Evolutionary conservation across 2,113 vertebrate species (phyloP), one percentile per base, ranked within the genome.

Genomic region (Gnathonemus echidnorhynchus): DNA sequence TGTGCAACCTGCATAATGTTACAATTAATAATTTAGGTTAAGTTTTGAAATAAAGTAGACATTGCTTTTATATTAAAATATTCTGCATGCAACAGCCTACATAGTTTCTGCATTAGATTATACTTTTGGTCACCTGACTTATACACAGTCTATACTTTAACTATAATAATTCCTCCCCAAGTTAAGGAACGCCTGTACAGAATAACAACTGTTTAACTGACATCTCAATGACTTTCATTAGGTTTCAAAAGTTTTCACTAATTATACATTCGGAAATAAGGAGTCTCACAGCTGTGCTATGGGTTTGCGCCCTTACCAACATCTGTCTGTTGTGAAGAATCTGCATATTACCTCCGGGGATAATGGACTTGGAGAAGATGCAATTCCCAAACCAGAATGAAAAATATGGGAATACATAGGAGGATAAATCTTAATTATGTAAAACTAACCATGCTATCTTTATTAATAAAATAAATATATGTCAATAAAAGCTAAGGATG

Each of bases 211-310:
- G 35, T 42, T 80, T 80, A 42, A 80, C 19, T 80, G 74, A 80
- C 74, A 80, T 42, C 74, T 80, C 74, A 80, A 80, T 80, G 74
- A 5, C 74, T 80, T 80, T 42, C 74, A 80, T 80, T 80, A 80
- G 35, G 15, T 42, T 80, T 39, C 15, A 80, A 80, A 80, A 80
- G 74, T 80, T 80, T 39, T 39, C 74, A 42, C 35, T 39, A 80
- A 80, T 80, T 80, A 80, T 42, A 17, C 35, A 39, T 80, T 80
- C 74, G 35, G 31, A 80, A 39, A 80, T 42, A 80, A 80, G 35
- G 31, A 80, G 35, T 42, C 74, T 80, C 31, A 39, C 74, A 42
- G 74, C 74, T 80, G 74, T 80, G 74, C 35, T 4, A 42, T 6
- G 74, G 74, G n/a, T 42, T 80, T 80, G 17, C 15, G 17, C 35